A percentile compares a stretch with the other conserved stretches of the same genome.
These are phyloP conservation scores for Pavo muticus DNA, from an alignment of 2,113 vertebrate genomes.

Conservation along the genomic window DNA sequence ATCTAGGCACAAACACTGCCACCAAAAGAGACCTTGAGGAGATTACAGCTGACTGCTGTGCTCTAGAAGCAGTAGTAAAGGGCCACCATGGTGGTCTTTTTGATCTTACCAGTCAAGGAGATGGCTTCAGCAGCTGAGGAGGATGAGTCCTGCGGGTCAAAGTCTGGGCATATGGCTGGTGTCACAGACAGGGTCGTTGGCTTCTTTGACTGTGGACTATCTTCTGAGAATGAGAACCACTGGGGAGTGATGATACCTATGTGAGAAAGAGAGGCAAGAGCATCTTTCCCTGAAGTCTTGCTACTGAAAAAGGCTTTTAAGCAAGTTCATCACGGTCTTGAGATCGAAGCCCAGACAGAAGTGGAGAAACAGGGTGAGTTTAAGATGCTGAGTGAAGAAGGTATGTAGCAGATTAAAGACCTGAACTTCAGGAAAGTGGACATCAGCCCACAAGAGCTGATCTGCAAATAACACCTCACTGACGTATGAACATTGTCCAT, in stretches of 20 bases:
- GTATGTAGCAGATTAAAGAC: background rate
- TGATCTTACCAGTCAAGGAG: background rate
- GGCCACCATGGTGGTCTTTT: background rate
- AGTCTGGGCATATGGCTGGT: background rate
- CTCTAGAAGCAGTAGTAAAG: background rate
- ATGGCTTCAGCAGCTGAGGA: background rate
- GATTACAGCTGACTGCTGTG: background rate
- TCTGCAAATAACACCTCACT: background rate
- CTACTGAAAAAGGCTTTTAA: constrained; percentile 10
- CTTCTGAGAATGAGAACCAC: background rate
- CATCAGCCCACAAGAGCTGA: background rate
- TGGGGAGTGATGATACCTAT: background rate
- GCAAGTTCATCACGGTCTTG: background rate
- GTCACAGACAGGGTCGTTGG: background rate
- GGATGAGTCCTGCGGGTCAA: background rate
- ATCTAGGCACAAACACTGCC: background rate
- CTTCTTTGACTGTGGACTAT: background rate
- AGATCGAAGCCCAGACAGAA: background rate
- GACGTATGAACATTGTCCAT: background rate
- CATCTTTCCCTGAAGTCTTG: background rate
- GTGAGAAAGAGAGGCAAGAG: background rate
- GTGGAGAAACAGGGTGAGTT: background rate
- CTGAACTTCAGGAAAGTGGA: background rate
- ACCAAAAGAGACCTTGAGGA: background rate
- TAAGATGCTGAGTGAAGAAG: background rate